Evolutionary conservation across 1,140 invertebrate species (phyloP).

Genomic region (Drosophila arizonae): DNA sequence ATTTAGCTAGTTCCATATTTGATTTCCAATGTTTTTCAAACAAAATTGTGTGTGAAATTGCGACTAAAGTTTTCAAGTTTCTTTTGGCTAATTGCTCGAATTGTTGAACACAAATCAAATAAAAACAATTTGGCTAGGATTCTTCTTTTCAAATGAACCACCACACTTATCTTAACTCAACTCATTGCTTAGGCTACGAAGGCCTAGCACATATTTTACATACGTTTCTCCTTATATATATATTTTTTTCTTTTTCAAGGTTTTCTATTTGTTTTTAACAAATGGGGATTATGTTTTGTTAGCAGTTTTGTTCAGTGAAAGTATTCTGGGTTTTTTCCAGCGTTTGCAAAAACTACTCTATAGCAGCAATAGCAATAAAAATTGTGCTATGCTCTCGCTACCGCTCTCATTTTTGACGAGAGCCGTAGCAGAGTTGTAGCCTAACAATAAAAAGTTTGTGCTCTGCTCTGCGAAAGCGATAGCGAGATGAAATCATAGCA

Average conservation of each 20-base stretch:
- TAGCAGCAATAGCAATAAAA: too few relatives aligned
- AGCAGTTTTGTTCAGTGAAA: slow-evolving; percentile 60
- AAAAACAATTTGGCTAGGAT: slow-evolving; percentile 68
- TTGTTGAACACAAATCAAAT: slow-evolving; percentile 53
- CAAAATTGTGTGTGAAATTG: slow-evolving; percentile 46
- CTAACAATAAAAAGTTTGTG: too few relatives aligned
- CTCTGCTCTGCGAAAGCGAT: too few relatives aligned
- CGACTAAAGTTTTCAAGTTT: slow-evolving; percentile 39
- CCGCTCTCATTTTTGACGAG: too few relatives aligned
- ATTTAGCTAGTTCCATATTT: slow-evolving; percentile 56
- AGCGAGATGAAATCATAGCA: too few relatives aligned
- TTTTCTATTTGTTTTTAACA: slow-evolving; percentile 49
- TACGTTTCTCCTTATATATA: slow-evolving; percentile 23
- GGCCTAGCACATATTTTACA: slow-evolving; percentile 18
- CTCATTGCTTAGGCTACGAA: slow-evolving; percentile 30
- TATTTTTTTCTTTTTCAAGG: slow-evolving; percentile 18
- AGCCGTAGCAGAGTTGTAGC: too few relatives aligned
- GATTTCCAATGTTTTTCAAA: slow-evolving; percentile 60
- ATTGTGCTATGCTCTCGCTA: too few relatives aligned
- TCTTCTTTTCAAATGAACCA: slow-evolving; percentile 51
- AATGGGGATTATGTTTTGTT: slow-evolving; percentile 63
- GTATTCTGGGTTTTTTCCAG: slow-evolving; percentile 50
- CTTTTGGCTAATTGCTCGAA: slow-evolving; percentile 55
- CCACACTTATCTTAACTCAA: slow-evolving; percentile 61
- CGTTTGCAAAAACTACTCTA: too few relatives aligned